A percentile compares a stretch with the other conserved stretches of the same genome.
These are phyloP conservation scores for Anomalospiza imberbis DNA, from an alignment of 2,797 vertebrate species.

Conservation along the genomic window DNA sequence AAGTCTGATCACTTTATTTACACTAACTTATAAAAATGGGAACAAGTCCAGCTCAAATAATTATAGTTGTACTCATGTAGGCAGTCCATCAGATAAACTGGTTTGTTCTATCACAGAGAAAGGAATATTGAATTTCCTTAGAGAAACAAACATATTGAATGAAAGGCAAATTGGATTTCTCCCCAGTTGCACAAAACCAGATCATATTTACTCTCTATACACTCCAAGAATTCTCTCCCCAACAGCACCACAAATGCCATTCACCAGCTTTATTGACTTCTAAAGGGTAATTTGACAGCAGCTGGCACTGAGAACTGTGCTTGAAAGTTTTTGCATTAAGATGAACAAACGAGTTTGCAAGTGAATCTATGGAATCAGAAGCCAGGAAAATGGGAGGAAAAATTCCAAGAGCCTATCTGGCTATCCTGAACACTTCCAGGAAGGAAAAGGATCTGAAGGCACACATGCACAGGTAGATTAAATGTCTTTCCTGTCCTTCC, in stretches of 20 bases:
- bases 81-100: background rate
- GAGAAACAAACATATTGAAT: constrained; percentile 13
- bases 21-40: background rate
- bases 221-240: constrained; percentile 2
- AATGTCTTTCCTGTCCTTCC: background rate
- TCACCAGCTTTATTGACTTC: constrained; percentile 35
- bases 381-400: background rate
- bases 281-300: constrained; percentile 36
- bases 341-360: background rate
- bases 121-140: constrained; percentile 37
- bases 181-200: constrained; percentile 17
- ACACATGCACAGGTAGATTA: background rate
- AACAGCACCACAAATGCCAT: constrained; percentile 33
- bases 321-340: constrained; percentile 3
- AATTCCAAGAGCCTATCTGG: background rate
- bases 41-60: constrained; percentile 4
- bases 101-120: constrained; percentile 1
- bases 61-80: background rate
- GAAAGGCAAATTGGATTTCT: constrained; percentile 55
- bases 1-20: constrained; percentile 15
- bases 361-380: background rate
- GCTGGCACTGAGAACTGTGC: constrained; percentile 12
- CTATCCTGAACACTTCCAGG: background rate
- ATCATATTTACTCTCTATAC: constrained; percentile 39
- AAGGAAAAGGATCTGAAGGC: background rate